These are phyloP conservation scores for Brachionichthys hirsutus DNA, from an alignment of 2,113 vertebrate genomes.

Conservation along the genomic window DNA sequence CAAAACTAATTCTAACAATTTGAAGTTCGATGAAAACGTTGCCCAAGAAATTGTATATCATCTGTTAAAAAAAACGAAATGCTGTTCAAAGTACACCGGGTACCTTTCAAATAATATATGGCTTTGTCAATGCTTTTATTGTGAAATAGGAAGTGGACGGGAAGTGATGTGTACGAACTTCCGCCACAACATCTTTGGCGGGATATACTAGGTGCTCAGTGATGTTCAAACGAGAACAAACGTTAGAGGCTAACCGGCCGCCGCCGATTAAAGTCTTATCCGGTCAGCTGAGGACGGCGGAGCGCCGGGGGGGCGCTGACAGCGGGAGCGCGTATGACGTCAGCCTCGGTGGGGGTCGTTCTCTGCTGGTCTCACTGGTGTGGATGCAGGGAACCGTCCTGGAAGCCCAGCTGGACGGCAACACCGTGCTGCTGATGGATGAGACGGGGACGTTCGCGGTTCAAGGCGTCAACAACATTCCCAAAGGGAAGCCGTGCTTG, in stretches of 20 bases:
- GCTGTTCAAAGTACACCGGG: too few species aligned
- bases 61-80: too few species aligned
- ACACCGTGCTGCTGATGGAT: constrained; percentile 81
- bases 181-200: not conserved
- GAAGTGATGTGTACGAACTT: constrained; percentile 14
- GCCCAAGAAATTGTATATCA: too few species aligned
- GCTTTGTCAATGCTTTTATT: constrained; percentile 30
- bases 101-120: too few species aligned
- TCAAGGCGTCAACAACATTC: constrained; percentile 81
- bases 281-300: constrained; percentile 75
- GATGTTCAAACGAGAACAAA: constrained; percentile 18
- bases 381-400: constrained; percentile 92
- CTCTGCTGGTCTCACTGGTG: constrained; percentile 70
- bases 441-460: constrained; percentile 84
- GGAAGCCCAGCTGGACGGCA: constrained; percentile 63
- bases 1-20: too few species aligned
- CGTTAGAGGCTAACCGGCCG: constrained; percentile 31
- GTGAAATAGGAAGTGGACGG: constrained; percentile 24
- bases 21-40: too few species aligned
- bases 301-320: constrained; percentile 21
- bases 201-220: not conserved
- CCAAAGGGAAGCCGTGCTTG: constrained; percentile 86
- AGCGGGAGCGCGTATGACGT: constrained; percentile 53
- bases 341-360: constrained; percentile 21
- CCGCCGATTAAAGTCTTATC: constrained; percentile 84